A percentile compares a stretch with the other conserved stretches of the same genome.
phyloP scores from a whole-genome alignment of 2,888 invertebrate genomes.

The Corbicula japonica region DNA sequence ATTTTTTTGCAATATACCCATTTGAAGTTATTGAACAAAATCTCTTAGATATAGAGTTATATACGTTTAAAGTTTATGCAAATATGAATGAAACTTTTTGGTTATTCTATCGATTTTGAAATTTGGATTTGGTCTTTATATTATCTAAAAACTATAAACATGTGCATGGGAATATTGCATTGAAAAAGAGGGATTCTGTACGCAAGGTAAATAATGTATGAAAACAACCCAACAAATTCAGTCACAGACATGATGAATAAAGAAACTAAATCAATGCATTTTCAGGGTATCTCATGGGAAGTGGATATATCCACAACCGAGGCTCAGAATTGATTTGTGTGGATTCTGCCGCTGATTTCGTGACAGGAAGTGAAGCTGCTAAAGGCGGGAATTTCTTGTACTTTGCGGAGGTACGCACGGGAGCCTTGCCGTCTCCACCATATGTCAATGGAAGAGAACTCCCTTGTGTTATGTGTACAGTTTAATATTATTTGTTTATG shows the following conservation, averaged over 20 bases:
- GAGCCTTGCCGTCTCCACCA: conserved; percentile 5
- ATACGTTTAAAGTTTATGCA: too few species aligned
- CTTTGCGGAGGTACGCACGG: conserved; percentile 33
- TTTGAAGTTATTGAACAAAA: too few species aligned
- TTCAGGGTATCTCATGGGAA: conserved; percentile 39
- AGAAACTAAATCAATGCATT: background rate
- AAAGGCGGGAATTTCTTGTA: conserved; percentile 23
- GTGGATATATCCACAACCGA: conserved; percentile 23
- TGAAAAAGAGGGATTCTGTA: too few species aligned
- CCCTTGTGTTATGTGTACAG: conserved; percentile 26
- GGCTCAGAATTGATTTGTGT: conserved; percentile 26
- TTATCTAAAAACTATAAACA: too few species aligned
- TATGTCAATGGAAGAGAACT: conserved; percentile 28
- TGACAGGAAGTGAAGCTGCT: background rate
- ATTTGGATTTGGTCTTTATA: too few species aligned
- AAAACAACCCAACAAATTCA: too few species aligned
- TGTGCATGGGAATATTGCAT: too few species aligned
- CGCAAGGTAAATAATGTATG: too few species aligned
- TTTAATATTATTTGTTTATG: conserved; percentile 2
- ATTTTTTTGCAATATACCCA: too few species aligned
- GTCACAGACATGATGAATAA: background rate
- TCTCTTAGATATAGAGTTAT: too few species aligned
- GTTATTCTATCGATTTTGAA: too few species aligned
- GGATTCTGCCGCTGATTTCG: conserved; percentile 22
- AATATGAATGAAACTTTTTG: too few species aligned